phyloP scores from a whole-genome alignment of 2,888 invertebrate species.

The Cataglyphis albicans region DNA sequence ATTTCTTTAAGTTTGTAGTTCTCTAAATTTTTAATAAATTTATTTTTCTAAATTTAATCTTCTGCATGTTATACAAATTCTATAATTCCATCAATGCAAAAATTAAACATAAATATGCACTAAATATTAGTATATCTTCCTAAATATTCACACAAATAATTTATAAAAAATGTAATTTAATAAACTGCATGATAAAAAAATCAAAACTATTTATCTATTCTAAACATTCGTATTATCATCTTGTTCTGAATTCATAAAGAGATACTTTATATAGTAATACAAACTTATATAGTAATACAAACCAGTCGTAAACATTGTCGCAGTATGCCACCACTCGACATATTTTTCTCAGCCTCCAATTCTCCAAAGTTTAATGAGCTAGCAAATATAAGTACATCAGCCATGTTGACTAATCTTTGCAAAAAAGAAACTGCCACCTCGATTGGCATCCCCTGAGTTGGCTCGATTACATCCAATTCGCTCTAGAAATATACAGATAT shows the following conservation, averaged over 20 bases:
- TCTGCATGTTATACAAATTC: background rate
- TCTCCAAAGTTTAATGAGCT: conserved; percentile 99
- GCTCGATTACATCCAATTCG: conserved; percentile 98
- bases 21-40: background rate
- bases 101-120: conserved; percentile 21
- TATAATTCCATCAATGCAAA: conserved; percentile 36
- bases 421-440: conserved; percentile 99
- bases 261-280: conserved; percentile 81
- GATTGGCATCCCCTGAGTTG: conserved; percentile 99
- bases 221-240: background rate
- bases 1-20: conserved; percentile 14
- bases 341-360: conserved; percentile 99
- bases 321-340: conserved; percentile 99
- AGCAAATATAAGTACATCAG: conserved; percentile 99
- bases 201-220: conserved; percentile 37
- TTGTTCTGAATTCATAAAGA: conserved; percentile 13
- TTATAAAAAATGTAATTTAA: background rate
- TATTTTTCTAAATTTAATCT: background rate
- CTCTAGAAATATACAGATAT: conserved; percentile 87
- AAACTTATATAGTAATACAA: conserved; percentile 87
- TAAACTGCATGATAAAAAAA: conserved; percentile 17
- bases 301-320: conserved; percentile 98
- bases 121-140: conserved; percentile 30
- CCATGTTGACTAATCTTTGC: conserved; percentile 99
- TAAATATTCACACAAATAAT: conserved; percentile 22